Conservation (phyloP, 2,888 invertebrate genomes). For the Physocephala rufipes region DNA sequence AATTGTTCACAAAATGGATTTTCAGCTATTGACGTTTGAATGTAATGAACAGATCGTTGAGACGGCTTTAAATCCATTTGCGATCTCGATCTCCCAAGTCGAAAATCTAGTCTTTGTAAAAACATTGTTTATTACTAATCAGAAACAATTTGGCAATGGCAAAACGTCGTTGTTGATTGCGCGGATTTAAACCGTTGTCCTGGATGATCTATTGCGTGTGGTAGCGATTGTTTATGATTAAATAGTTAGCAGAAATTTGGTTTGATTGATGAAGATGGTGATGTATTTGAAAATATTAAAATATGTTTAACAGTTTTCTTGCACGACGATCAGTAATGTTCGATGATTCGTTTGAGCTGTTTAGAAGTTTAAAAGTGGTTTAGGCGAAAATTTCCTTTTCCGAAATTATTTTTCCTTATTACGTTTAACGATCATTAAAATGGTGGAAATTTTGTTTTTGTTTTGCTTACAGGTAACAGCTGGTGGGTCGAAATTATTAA, state of each 20-base stretch:
- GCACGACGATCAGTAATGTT: slow-evolving; percentile 17
- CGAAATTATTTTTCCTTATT: not conserved
- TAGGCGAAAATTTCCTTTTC: slow-evolving; percentile 6
- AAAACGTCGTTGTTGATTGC: slow-evolving; percentile 2
- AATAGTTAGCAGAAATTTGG: too few relatives aligned
- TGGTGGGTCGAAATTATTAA: too few relatives aligned
- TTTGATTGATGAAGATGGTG: slow-evolving; percentile 43
- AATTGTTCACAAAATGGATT: not conserved
- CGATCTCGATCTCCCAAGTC: slow-evolving; percentile 56
- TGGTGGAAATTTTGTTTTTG: not conserved
- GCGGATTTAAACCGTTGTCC: too few relatives aligned
- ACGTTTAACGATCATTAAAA: not conserved
- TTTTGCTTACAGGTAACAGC: slow-evolving; percentile 10
- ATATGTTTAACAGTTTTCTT: slow-evolving; percentile 32
- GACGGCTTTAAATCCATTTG: slow-evolving; percentile 60
- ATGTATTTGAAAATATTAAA: slow-evolving; percentile 39
- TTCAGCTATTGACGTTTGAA: slow-evolving; percentile 21
- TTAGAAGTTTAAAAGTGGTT: too few relatives aligned
- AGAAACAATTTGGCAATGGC: slow-evolving; percentile 32
- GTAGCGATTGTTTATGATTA: too few relatives aligned
- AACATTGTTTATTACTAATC: slow-evolving; percentile 52
- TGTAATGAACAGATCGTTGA: slow-evolving; percentile 49
- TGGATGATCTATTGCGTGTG: too few relatives aligned
- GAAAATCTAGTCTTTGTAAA: slow-evolving; percentile 51
- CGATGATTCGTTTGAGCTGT: not conserved